A percentile compares a stretch with the other conserved stretches of the same genome.
These are phyloP conservation scores for Mormyrus lacerda DNA, from an alignment of 2,113 vertebrate genomes.

Conservation along the genomic window DNA sequence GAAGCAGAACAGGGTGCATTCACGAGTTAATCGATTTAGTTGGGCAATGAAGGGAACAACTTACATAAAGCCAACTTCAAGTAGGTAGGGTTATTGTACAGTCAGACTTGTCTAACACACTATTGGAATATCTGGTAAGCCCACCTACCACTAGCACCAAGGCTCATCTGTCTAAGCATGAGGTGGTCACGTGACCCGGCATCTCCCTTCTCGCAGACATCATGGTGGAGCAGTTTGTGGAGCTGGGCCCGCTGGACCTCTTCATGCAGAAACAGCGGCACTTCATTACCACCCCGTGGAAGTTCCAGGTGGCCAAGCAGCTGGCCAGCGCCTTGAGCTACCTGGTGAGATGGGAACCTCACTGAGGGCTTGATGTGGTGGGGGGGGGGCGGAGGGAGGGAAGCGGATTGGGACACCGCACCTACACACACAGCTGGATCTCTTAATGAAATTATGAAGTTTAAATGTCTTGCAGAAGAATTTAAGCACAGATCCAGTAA, in stretches of 20 bases:
- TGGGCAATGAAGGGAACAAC: not conserved
- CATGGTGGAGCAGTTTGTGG: slow-evolving; percentile 81
- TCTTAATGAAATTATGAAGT: not conserved
- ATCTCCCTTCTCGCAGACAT: slow-evolving; percentile 55
- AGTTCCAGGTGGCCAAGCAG: slow-evolving; percentile 81
- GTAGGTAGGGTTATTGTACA: not conserved
- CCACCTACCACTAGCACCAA: not conserved
- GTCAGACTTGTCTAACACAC: not conserved
- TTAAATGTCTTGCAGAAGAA: not conserved
- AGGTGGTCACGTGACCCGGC: not conserved
- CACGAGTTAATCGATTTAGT: not conserved
- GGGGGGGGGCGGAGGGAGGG: not conserved
- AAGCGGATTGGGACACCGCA: not conserved
- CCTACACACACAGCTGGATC: not conserved
- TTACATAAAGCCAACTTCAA: not conserved
- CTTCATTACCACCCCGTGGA: slow-evolving; percentile 70
- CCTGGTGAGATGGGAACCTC: slow-evolving; percentile 56
- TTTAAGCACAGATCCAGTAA: not conserved
- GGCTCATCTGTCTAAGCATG: not conserved
- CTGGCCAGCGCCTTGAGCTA: slow-evolving; percentile 78
- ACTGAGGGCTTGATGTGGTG: not conserved
- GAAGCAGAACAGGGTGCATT: not conserved
- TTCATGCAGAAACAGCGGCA: slow-evolving; percentile 74
- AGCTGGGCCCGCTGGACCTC: slow-evolving; percentile 74
- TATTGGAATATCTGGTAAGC: not conserved